These are phyloP conservation scores for Pyrgus malvae DNA, from an alignment of 2,888 invertebrate species.

Conservation along the genomic window DNA sequence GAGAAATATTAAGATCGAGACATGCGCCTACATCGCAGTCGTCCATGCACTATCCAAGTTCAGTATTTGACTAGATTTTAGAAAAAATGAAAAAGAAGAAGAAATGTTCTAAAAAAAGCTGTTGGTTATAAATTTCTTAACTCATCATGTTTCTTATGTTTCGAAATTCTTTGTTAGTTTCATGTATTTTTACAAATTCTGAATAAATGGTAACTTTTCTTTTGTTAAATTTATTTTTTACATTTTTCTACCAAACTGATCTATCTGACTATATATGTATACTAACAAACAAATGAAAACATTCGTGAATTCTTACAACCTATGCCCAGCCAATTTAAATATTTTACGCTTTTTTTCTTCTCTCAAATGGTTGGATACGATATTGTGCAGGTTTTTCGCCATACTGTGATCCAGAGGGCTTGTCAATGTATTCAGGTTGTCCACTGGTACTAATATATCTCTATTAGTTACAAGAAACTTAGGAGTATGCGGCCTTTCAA, in stretches of 20 bases:
- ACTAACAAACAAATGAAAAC: neutral
- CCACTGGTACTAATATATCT: slow-evolving; percentile 26
- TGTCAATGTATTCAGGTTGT: slow-evolving; percentile 22
- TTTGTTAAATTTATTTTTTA: neutral
- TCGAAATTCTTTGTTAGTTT: too few relatives aligned
- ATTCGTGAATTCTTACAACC: slow-evolving; percentile 40
- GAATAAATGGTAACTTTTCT: neutral
- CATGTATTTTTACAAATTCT: too few relatives aligned
- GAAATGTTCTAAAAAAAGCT: too few relatives aligned
- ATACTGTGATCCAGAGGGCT: slow-evolving; percentile 37
- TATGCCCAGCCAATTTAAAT: slow-evolving; percentile 68
- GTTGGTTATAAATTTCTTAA: too few relatives aligned
- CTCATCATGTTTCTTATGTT: too few relatives aligned
- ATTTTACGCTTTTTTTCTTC: slow-evolving; percentile 65
- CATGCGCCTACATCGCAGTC: slow-evolving; percentile 37
- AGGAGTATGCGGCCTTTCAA: slow-evolving; percentile 25
- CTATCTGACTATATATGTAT: neutral
- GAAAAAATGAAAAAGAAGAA: too few relatives aligned
- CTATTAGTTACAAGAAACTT: slow-evolving; percentile 14
- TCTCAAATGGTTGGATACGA: slow-evolving; percentile 45
- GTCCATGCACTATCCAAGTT: slow-evolving; percentile 47
- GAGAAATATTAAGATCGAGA: slow-evolving; percentile 53
- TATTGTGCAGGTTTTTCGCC: slow-evolving; percentile 45
- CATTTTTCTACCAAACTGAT: slow-evolving; percentile 34
- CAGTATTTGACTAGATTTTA: slow-evolving; percentile 22